Evolutionary conservation across 2,113 vertebrate genomes (phyloP).

Genomic region (Cyphomyrus discorhynchus): DNA sequence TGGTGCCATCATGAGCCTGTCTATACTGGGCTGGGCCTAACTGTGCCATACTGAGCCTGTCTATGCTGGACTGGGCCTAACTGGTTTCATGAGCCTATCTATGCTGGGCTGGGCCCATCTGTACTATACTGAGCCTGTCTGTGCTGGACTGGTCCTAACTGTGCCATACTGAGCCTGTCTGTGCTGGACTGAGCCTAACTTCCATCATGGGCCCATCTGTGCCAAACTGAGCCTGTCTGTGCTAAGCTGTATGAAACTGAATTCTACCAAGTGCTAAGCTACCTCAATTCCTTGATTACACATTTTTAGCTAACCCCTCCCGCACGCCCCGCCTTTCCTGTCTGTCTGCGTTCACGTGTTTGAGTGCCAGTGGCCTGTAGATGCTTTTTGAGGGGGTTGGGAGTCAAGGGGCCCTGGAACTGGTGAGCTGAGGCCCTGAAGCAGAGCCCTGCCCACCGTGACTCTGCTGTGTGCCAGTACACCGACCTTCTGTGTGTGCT

Average conservation of each 20-base stretch:
- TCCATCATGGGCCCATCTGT: too few relatives aligned
- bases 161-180: background rate
- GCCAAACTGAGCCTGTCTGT: conserved; percentile 28
- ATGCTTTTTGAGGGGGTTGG: conserved; percentile 87
- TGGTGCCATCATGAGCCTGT: background rate
- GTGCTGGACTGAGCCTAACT: background rate
- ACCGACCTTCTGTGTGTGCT: background rate
- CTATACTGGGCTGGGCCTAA: background rate
- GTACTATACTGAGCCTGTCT: too few relatives aligned
- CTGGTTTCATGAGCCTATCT: too few relatives aligned
- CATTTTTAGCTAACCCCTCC: conserved; percentile 28
- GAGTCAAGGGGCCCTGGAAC: conserved; percentile 87
- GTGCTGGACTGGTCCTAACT: too few relatives aligned
- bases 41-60: too few relatives aligned
- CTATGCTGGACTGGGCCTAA: background rate
- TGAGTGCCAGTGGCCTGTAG: conserved; percentile 57
- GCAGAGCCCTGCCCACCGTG: conserved; percentile 80
- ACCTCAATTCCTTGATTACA: conserved; percentile 26
- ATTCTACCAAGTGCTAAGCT: conserved; percentile 32
- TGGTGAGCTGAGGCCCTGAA: conserved; percentile 97
- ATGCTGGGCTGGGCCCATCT: background rate
- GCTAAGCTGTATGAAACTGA: conserved; percentile 44
- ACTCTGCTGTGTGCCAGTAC: conserved; percentile 79
- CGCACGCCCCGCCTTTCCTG: conserved; percentile 29
- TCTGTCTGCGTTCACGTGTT: conserved; percentile 35